Base-by-base conservation (phyloP, 2,888 invertebrate genomes). In the Listrodromus nycthemerus region DNA sequence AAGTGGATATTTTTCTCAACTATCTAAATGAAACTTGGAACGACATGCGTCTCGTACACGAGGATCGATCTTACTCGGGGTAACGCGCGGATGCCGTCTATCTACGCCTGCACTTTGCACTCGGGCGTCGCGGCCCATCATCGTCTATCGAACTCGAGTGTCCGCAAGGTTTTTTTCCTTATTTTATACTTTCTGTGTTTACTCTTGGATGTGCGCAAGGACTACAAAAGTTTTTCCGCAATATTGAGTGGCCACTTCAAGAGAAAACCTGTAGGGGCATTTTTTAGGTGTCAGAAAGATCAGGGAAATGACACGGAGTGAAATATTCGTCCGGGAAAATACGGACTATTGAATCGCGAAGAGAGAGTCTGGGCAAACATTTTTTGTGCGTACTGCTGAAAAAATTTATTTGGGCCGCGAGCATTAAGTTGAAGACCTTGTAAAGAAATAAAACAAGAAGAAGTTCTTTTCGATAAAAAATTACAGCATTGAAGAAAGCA, bases 31-130 rank as follows among this genome's bases (percentile, higher is more conserved):
- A 75, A 61, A 61, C 30, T 48, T 13, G 48, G 37, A 33, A 73
- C 80, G 48, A 74, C 67, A 67, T 67, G 69, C 24, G 66, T 66
- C 30, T 58, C 73, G 37, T 61, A 61, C 50, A 61, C 50, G 55
- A 21, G 61, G 50, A 74, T 80, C 67, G 74, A 74, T 61, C 74
- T 69, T 73, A 21, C 67, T 10, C 65, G 52, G 30, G 27, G 58
- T 13, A 30, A 30, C 21, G 13, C 63, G 74, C 33, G 30, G 27
- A 30, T 30, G 27, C 65, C 45, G 37, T 13, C 65, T 37, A 65
- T 50, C 24, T 75, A 21, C 65, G 58, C 27, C 63, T 75, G 74
- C 74, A 75, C 74, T 75, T 75, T 75, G 63, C 74, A 65, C n/a
- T 50, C 48, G 74, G 16, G 16, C 50, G 50, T 65, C 50, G 50